phyloP scores from a whole-genome alignment of 2,797 vertebrate genomes.

The Zenarchopterus dispar region DNA sequence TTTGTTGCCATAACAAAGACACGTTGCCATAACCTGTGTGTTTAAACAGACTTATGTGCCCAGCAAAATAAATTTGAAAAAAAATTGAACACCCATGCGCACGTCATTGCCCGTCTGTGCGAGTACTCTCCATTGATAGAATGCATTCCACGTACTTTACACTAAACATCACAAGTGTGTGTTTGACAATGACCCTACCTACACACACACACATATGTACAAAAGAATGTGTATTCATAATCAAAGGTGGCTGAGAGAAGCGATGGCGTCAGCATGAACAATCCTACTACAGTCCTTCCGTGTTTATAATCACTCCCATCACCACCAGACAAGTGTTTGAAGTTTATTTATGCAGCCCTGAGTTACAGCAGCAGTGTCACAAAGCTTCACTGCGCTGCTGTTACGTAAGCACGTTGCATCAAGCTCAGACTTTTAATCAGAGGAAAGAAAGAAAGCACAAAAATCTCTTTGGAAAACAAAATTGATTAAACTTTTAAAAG shows the following conservation, averaged over 20 bases:
- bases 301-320: not conserved
- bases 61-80: not conserved
- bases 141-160: no score
- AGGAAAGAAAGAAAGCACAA: constrained; percentile 4
- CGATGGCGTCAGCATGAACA: not conserved
- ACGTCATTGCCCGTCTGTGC: not conserved
- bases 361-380: constrained; percentile 1
- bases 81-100: not conserved
- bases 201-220: not conserved
- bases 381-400: not conserved
- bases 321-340: not conserved
- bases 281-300: not conserved
- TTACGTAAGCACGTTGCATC: constrained; percentile 2
- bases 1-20: not conserved
- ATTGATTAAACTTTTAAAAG: constrained; percentile 1
- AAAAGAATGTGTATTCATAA: not conserved
- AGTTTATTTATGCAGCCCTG: constrained; percentile 7
- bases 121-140: not conserved
- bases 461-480: constrained; percentile 4
- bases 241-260: constrained; percentile 1
- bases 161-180: no score
- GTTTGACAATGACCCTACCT: no score
- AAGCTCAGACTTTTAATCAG: constrained; percentile 3
- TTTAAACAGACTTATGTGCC: no score
- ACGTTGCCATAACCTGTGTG: not conserved